Conservation (phyloP, 2,113 vertebrate species). For the Catharus minimus region DNA sequence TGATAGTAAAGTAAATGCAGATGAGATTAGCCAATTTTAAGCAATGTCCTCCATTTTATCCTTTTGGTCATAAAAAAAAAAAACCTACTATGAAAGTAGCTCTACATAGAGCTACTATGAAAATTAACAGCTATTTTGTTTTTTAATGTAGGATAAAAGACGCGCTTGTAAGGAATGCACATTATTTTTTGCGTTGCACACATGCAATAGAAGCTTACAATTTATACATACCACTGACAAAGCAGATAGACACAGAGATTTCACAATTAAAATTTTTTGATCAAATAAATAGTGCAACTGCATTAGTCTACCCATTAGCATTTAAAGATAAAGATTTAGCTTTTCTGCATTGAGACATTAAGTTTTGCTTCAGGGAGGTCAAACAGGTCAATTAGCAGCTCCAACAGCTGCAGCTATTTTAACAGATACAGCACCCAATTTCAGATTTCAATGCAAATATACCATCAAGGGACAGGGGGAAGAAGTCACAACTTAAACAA, state of each 20-base stretch:
- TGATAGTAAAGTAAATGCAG: constrained; percentile 12
- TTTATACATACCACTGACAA: background rate
- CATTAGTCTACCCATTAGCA: background rate
- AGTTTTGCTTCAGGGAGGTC: background rate
- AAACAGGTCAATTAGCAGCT: constrained; percentile 41
- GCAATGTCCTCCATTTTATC: background rate
- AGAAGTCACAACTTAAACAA: background rate
- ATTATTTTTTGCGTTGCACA: background rate
- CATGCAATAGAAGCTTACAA: background rate
- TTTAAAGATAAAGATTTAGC: background rate
- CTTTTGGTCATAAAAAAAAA: background rate
- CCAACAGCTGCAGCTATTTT: constrained; percentile 3
- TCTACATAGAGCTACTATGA: background rate
- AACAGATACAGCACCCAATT: background rate
- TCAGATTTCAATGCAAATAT: background rate
- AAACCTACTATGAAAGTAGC: background rate
- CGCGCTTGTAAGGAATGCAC: background rate
- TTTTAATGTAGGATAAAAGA: background rate
- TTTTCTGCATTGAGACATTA: background rate
- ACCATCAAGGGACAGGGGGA: rapidly evolving
- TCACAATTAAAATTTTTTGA: background rate
- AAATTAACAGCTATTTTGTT: background rate
- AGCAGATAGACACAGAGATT: background rate
- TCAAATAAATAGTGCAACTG: background rate
- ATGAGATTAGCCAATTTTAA: background rate